These are phyloP conservation scores for Periphyllus acericola DNA, from an alignment of 2,888 invertebrate species.

Conservation along the genomic window DNA sequence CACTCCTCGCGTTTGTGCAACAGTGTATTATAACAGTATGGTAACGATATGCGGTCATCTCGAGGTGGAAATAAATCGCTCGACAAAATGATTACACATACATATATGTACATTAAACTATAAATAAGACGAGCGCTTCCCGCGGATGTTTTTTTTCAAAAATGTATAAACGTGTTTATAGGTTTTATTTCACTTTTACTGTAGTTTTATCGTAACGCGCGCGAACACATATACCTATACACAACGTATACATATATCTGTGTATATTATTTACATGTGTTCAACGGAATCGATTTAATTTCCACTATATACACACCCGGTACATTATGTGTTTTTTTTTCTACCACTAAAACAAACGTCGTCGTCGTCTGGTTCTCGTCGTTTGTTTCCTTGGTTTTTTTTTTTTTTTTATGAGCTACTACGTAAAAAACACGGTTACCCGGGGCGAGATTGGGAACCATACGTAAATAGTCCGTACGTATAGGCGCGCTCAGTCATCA, in stretches of 20 bases:
- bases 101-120: background rate
- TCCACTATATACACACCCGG: background rate
- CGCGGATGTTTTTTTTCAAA: background rate
- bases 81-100: too few species aligned
- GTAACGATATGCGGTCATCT: background rate
- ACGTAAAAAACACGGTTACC: slow-evolving; percentile 40
- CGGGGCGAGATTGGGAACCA: background rate
- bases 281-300: slow-evolving; percentile 25
- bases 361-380: slow-evolving; percentile 38
- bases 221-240: background rate
- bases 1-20: too few species aligned
- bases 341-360: slow-evolving; percentile 23
- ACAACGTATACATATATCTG: too few species aligned
- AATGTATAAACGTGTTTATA: background rate
- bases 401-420: slow-evolving; percentile 41
- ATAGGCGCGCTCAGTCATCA: background rate
- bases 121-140: background rate
- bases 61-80: background rate
- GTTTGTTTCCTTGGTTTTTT: slow-evolving; percentile 3
- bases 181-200: background rate
- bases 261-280: too few species aligned
- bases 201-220: background rate
- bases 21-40: background rate
- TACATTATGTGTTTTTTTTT: slow-evolving; percentile 6
- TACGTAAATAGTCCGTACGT: slow-evolving; percentile 31